Evolutionary conservation across 1,140 invertebrate genomes (phyloP).

Genomic region (Dendrolimus punctatus): DNA sequence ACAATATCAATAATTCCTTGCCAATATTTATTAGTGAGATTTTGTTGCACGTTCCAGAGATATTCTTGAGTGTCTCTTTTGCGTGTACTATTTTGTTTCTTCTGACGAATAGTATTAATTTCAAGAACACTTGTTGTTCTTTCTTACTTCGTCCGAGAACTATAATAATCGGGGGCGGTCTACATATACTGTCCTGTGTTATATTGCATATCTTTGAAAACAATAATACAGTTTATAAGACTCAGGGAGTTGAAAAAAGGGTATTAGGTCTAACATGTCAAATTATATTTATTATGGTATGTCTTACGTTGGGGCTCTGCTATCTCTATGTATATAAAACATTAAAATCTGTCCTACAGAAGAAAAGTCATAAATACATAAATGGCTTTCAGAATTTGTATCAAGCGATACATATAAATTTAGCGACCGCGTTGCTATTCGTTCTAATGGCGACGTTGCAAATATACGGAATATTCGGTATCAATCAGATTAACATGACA

Average conservation of each 20-base stretch:
- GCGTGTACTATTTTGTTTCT: constrained; percentile 88
- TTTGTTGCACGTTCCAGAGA: constrained; percentile 86
- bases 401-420: constrained; percentile 88
- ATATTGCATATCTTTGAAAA: constrained; percentile 84
- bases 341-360: constrained; percentile 76
- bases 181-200: constrained; percentile 85
- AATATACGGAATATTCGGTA: constrained; percentile 86
- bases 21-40: constrained; percentile 86
- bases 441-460: constrained; percentile 86
- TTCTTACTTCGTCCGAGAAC: constrained; percentile 82
- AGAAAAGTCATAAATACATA: constrained; percentile 79
- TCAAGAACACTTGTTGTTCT: constrained; percentile 76
- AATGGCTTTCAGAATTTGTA: constrained; percentile 79
- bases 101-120: constrained; percentile 80
- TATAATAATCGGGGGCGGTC: constrained; percentile 79
- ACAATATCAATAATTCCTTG: constrained; percentile 85
- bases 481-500: constrained; percentile 73
- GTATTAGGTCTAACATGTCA: constrained; percentile 85
- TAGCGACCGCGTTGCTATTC: constrained; percentile 87
- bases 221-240: constrained; percentile 63
- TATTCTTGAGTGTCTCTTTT: constrained; percentile 88
- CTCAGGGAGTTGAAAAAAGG: constrained; percentile 66
- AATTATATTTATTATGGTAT: constrained; percentile 85
- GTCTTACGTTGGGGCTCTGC: constrained; percentile 84
- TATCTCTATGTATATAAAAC: constrained; percentile 88